Evolutionary conservation across 2,113 vertebrate genomes (phyloP), one percentile per base, ranked within the genome.

Genomic region (Willisornis vidua): DNA sequence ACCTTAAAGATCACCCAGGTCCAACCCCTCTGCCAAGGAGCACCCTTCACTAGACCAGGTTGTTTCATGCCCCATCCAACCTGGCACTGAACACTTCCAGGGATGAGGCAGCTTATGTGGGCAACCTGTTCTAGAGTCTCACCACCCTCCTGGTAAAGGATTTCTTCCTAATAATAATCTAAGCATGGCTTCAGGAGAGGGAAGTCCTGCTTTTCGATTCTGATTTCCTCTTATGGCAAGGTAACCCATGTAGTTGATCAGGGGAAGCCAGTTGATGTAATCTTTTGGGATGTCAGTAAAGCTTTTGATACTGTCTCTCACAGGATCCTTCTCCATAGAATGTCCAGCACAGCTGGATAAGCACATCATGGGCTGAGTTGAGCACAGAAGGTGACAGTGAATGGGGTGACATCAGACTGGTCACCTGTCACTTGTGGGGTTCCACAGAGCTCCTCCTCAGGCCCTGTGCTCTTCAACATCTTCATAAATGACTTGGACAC

Each of bases 11-110:
- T 77, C 6, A 51, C 9, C 1, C 20, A 7, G 6, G 85, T 66
- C 23, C 13, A 70, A 1, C 1, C 3, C 15, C 10, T 6, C 6
- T 48, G 41, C 13, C 5, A 7, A 7, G 25, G 41, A 16, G n/a
- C 7, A 29, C 16, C 26, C 57, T 29, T 35, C 31, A 20, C 9
- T 14, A 59, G 24, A 37, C 2, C 22, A 63, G 10, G 8, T 63
- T 70, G 7, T 33, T 51, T 33, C 12, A 12, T 58, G 24, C 14
- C 14, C 7, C 20, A 13, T 85, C 37, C 43, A 57, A 0, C 20
- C 37, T 70, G 37, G 14, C 33, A 49, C 41, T 29, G 46, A 78
- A 37, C 25, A 8, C 8, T 72, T 6, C 24, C 17, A 59, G 39
- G 20, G 39, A 17, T 75, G 25, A 19, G 18, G 17, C 33, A 46